Percentiles rank a stretch among this genome's conserved stretches.
Conservation (phyloP, 1,140 invertebrate genomes). For the Aporrectodea caliginosa region DNA sequence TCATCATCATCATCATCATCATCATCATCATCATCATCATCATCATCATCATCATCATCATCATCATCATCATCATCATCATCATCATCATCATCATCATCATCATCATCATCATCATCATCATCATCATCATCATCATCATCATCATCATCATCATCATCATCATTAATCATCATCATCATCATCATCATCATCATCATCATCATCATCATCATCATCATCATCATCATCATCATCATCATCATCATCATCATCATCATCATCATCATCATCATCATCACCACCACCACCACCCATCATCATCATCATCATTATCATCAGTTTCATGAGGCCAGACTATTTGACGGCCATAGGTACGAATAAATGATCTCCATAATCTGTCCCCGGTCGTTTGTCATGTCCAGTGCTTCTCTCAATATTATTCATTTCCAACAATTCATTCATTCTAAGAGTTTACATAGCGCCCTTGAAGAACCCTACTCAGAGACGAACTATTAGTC, state of each 20-base stretch:
- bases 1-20: constrained; percentile 2
- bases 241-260: constrained; percentile 3
- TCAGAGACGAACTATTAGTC: too few species aligned
- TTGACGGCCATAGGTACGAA: too few species aligned
- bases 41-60: constrained; percentile 2
- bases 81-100: constrained; percentile 3
- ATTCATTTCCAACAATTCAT: too few species aligned
- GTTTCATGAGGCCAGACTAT: too few species aligned
- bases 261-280: constrained; percentile 2
- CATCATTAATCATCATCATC: neutral
- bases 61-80: constrained; percentile 2
- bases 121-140: constrained; percentile 2
- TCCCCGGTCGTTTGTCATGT: too few species aligned
- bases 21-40: constrained; percentile 3
- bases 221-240: constrained; percentile 2
- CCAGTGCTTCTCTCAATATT: too few species aligned
- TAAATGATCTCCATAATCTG: too few species aligned
- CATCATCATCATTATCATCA: too few species aligned
- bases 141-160: constrained; percentile 3
- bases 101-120: constrained; percentile 2
- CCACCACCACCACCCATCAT: too few species aligned
- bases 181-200: constrained; percentile 3
- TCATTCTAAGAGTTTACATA: too few species aligned
- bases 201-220: constrained; percentile 2
- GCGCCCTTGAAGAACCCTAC: too few species aligned